These are phyloP conservation scores for Hyla sarda DNA, from an alignment of 2,113 vertebrate species.

Conservation along the genomic window DNA sequence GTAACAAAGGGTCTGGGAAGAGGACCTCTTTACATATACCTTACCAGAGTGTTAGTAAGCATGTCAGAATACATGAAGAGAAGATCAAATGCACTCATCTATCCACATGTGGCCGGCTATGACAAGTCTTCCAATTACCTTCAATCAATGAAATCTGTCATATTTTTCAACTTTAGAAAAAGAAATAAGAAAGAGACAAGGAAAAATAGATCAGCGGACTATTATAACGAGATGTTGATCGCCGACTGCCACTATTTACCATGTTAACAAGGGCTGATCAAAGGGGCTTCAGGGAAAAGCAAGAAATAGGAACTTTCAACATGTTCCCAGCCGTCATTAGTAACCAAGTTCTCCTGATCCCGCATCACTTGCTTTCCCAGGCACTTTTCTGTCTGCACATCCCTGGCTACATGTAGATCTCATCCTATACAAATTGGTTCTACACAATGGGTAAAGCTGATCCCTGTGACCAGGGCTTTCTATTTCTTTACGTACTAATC, in stretches of 20 bases:
- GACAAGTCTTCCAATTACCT: slow-evolving; percentile 34
- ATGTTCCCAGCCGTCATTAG: slow-evolving; percentile 44
- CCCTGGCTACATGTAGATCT: neutral
- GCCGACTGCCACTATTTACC: slow-evolving; percentile 5
- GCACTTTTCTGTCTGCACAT: neutral
- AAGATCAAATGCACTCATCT: neutral
- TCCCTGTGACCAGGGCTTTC: neutral
- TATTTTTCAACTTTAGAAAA: neutral
- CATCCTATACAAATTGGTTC: no score
- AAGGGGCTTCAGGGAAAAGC: slow-evolving; percentile 4
- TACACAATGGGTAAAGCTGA: neutral
- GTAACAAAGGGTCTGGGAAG: neutral
- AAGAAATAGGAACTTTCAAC: slow-evolving; percentile 25
- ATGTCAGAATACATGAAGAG: neutral
- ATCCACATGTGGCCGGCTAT: neutral
- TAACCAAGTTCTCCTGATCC: slow-evolving; percentile 11
- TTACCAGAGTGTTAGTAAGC: neutral
- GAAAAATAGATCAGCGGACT: neutral
- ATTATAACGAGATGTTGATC: neutral
- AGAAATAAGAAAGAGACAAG: neutral
- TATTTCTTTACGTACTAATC: slow-evolving; percentile 4
- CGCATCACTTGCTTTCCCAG: neutral
- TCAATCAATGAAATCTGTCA: slow-evolving; percentile 37
- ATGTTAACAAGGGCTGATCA: slow-evolving; percentile 43
- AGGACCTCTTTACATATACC: neutral